These are phyloP conservation scores for Tetranychus cinnabarinus DNA, from an alignment of 1,140 invertebrate genomes.

Conservation along the genomic window DNA sequence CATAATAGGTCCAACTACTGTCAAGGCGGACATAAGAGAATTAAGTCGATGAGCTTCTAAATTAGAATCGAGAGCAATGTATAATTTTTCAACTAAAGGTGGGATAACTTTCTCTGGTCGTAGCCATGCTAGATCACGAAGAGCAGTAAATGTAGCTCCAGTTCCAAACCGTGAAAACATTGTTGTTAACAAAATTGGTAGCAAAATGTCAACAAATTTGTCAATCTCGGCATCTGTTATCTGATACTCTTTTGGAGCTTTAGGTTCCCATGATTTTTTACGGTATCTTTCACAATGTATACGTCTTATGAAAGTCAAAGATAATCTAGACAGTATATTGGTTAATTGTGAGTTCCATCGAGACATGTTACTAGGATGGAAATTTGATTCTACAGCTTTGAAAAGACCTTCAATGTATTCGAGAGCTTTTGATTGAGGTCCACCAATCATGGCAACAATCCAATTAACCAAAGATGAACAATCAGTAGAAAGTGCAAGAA, in stretches of 20 bases:
- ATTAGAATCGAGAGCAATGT: conserved; percentile 49
- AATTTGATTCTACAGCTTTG: conserved; percentile 58
- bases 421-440: conserved; percentile 28
- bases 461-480: conserved; percentile 34
- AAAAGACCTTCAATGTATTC: conserved; percentile 53
- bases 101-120: conserved; percentile 61
- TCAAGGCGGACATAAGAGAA: conserved; percentile 47
- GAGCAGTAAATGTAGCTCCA: conserved; percentile 35
- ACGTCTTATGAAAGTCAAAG: conserved; percentile 30
- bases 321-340: conserved; percentile 17
- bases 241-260: conserved; percentile 37
- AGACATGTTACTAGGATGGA: conserved; percentile 65
- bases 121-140: conserved; percentile 48
- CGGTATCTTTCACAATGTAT: conserved; percentile 36
- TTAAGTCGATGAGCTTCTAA: conserved; percentile 65
- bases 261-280: conserved; percentile 36
- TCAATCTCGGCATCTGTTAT: conserved; percentile 58
- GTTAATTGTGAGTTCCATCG: conserved; percentile 32
- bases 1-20: conserved; percentile 40
- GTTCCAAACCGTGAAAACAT: conserved; percentile 49
- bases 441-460: conserved; percentile 38
- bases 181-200: conserved; percentile 38
- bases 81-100: conserved; percentile 48
- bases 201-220: conserved; percentile 46
- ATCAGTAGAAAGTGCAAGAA: conserved; percentile 17